phyloP scores from a whole-genome alignment of 2,797 vertebrate species.

The Hemitrygon akajei region DNA sequence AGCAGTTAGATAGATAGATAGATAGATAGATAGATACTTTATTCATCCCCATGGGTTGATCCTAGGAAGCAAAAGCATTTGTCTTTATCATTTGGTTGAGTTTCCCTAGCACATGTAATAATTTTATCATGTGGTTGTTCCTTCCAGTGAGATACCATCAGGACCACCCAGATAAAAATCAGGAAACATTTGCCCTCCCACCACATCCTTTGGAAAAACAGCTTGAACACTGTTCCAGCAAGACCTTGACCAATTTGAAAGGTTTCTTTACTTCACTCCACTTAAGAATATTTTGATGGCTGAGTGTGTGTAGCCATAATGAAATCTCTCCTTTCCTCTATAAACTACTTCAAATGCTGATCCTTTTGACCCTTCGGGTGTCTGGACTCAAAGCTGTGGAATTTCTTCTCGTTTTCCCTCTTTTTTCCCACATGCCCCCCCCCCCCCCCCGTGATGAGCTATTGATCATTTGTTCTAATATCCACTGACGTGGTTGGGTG shows the following conservation, averaged over 20 bases:
- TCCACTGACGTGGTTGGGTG: background rate
- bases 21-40: too few relatives aligned
- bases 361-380: background rate
- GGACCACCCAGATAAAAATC: too few relatives aligned
- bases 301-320: background rate
- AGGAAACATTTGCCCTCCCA: background rate
- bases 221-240: background rate
- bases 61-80: background rate
- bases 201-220: background rate
- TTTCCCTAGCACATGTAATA: background rate
- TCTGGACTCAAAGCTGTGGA: background rate
- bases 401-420: background rate
- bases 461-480: background rate
- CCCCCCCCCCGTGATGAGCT: background rate
- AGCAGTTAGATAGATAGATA: too few relatives aligned
- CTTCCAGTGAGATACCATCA: background rate
- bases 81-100: background rate
- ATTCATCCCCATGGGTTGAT: too few relatives aligned
- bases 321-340: background rate
- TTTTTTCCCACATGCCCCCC: background rate
- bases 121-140: background rate
- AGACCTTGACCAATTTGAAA: background rate
- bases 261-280: background rate
- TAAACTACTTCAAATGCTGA: too few relatives aligned
- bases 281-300: background rate